Evolutionary conservation across 53 echinoderm and acorn worm species (phyloP).

Genomic region (Astropecten irregularis): DNA sequence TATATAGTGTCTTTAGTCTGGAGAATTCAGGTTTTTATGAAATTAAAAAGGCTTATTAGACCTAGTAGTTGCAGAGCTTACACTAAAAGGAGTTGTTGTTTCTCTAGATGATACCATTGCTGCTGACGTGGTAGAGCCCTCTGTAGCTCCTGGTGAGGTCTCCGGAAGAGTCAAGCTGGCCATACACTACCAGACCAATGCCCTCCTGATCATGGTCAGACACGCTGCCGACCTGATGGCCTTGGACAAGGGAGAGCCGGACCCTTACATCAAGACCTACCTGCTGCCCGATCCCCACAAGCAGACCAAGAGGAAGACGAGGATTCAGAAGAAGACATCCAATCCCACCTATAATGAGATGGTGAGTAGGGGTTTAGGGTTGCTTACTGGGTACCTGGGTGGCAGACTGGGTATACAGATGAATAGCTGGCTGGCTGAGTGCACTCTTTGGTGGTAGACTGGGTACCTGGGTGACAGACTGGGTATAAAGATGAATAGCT

Average conservation of each 20-base stretch:
- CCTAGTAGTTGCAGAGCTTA: too few relatives aligned
- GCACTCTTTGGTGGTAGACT: too few relatives aligned
- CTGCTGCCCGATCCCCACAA: slow-evolving; percentile 92
- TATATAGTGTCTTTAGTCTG: too few relatives aligned
- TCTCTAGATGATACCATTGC: slow-evolving; percentile 59
- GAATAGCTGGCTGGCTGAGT: too few relatives aligned
- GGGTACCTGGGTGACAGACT: too few relatives aligned
- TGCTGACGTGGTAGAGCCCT: slow-evolving; percentile 3
- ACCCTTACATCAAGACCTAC: slow-evolving; percentile 95
- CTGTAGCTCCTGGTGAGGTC: slow-evolving; percentile 66
- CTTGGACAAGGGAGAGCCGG: slow-evolving; percentile 74
- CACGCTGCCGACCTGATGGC: slow-evolving; percentile 88
- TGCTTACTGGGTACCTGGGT: too few relatives aligned
- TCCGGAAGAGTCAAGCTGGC: slow-evolving; percentile 93
- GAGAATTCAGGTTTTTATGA: too few relatives aligned
- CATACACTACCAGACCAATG: slow-evolving; percentile 82
- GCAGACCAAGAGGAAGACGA: slow-evolving; percentile 87
- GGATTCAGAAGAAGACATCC: slow-evolving; percentile 83
- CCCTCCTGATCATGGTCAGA: slow-evolving; percentile 87
- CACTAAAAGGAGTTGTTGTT: too few relatives aligned
- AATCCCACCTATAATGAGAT: slow-evolving; percentile 99
- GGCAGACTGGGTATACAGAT: too few relatives aligned
- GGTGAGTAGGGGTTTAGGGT: slow-evolving; percentile 55
- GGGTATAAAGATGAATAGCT: too few relatives aligned
- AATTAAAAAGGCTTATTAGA: too few relatives aligned